These are phyloP conservation scores for Cyclophora albipunctata DNA, from an alignment of 2,888 invertebrate species.

Conservation along the genomic window DNA sequence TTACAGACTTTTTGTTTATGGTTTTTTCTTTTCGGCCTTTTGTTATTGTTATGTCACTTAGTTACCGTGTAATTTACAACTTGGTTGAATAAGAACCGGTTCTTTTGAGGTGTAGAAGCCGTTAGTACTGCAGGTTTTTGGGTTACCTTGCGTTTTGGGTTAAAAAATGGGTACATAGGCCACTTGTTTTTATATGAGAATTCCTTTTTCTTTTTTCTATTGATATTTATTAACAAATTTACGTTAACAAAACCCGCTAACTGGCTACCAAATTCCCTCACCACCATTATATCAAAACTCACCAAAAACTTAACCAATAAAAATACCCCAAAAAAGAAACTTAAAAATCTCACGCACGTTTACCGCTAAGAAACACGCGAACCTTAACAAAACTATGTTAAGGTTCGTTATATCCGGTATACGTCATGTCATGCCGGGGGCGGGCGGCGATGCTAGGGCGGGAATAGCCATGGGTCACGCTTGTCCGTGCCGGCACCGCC, in stretches of 20 bases:
- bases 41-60: constrained; percentile 18
- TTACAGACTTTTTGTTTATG: constrained; percentile 16
- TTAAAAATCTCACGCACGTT: not conserved
- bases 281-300: no score
- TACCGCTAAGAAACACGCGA: not conserved
- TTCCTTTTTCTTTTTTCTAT: not conserved
- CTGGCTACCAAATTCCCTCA: no score
- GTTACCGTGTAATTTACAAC: constrained; percentile 54
- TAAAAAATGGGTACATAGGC: no score
- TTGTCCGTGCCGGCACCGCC: constrained; percentile 51
- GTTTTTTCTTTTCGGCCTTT: constrained; percentile 15
- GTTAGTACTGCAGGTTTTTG: no score
- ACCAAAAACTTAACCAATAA: not conserved
- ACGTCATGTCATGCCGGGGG: constrained; percentile 22
- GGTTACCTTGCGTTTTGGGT: no score
- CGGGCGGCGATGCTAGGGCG: constrained; percentile 41
- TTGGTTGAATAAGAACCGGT: constrained; percentile 12
- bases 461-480: constrained; percentile 67
- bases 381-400: not conserved
- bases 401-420: constrained; percentile 10
- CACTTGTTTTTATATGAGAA: not conserved
- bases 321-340: constrained; percentile 5
- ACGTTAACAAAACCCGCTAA: not conserved
- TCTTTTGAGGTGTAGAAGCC: constrained; percentile 4
- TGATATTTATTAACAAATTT: not conserved